Evolutionary conservation across 2,113 vertebrate genomes (phyloP).

Genomic region (Aythya baeri): DNA sequence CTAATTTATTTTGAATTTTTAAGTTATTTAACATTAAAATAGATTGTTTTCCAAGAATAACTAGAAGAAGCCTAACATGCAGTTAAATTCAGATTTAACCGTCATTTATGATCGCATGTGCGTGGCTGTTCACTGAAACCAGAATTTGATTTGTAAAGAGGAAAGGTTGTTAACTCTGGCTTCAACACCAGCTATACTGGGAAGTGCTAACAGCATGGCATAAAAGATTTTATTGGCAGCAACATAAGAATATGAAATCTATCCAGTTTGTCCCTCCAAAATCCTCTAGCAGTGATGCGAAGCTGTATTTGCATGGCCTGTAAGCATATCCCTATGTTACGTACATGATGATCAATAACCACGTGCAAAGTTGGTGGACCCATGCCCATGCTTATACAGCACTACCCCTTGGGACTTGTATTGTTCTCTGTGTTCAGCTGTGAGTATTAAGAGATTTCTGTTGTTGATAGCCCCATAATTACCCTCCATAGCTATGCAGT

Average conservation of each 20-base stretch:
- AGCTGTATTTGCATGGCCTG: background rate
- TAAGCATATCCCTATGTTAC: background rate
- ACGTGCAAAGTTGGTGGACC: background rate
- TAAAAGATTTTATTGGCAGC: background rate
- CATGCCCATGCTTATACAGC: background rate
- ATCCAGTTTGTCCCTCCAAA: background rate
- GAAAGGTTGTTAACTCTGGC: background rate
- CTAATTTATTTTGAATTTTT: background rate
- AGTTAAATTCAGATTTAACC: background rate
- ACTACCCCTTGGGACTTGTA: background rate
- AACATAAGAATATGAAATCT: background rate
- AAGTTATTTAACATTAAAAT: background rate
- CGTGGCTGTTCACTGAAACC: background rate
- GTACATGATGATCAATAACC: background rate
- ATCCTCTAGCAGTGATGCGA: background rate
- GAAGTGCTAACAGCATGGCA: background rate
- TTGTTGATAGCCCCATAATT: background rate
- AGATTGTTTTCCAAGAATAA: background rate
- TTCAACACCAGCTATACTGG: background rate
- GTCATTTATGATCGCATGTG: background rate
- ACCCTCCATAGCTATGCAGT: background rate
- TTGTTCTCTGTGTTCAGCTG: background rate
- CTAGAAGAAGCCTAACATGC: background rate
- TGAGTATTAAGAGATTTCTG: background rate
- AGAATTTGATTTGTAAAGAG: background rate